Evolutionary conservation across 2,113 vertebrate species (phyloP).

Genomic region (Pterocles gutturalis): DNA sequence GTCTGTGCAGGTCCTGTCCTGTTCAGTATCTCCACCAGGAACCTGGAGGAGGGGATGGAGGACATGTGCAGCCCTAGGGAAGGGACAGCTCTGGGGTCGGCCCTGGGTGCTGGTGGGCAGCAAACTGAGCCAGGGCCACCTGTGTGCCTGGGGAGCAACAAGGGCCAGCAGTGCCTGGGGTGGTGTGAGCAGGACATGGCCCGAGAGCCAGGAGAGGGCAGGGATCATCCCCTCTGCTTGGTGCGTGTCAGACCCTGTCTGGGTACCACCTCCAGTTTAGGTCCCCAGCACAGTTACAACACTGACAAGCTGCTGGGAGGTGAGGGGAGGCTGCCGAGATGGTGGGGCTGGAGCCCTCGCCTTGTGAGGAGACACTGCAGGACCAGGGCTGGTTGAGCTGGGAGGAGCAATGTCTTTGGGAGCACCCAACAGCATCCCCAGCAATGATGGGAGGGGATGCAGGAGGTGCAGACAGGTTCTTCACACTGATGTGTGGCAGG

Average conservation of each 20-base stretch:
- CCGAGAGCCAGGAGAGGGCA: fast-evolving
- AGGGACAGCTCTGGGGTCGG: too few relatives aligned
- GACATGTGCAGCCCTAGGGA: too few relatives aligned
- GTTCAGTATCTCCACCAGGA: not conserved
- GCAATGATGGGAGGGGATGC: fast-evolving
- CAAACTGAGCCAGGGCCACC: fast-evolving
- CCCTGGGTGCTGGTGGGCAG: too few relatives aligned
- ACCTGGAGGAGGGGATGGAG: not conserved
- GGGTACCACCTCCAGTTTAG: not conserved
- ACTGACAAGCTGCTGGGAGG: not conserved
- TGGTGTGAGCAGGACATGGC: too few relatives aligned
- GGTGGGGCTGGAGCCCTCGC: not conserved
- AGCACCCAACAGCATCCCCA: fast-evolving
- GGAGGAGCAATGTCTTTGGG: fast-evolving
- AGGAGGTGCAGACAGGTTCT: fast-evolving
- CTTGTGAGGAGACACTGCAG: fast-evolving
- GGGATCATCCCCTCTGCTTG: not conserved
- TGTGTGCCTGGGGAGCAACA: not conserved
- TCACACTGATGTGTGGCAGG: not conserved
- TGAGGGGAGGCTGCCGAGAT: fast-evolving
- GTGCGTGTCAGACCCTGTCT: not conserved
- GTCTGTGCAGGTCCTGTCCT: not conserved
- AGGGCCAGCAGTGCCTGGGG: too few relatives aligned
- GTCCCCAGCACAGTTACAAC: not conserved
- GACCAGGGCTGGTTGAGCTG: not conserved